Percentiles rank a stretch among this genome's conserved stretches.
phyloP scores from a whole-genome alignment of 2,797 vertebrate genomes.

The Sebastes ruberrimus region DNA sequence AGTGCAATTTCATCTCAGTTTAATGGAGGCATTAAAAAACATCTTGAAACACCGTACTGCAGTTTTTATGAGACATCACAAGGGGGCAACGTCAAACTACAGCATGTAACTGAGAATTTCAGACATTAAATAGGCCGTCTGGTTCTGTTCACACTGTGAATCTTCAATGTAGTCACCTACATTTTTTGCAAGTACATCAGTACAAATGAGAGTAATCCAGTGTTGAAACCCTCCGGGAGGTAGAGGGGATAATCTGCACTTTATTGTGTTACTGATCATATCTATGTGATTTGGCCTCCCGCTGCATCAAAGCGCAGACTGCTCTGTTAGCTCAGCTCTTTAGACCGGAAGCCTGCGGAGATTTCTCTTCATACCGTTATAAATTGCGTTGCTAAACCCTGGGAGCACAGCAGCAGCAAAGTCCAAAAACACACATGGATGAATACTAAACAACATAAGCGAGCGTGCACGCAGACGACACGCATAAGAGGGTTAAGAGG shows the following conservation, averaged over 20 bases:
- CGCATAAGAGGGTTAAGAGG: slow-evolving; percentile 4
- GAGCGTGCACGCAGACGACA: not conserved
- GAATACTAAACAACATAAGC: not conserved
- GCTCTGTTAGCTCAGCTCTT: slow-evolving; percentile 43
- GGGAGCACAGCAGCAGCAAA: slow-evolving; percentile 18
- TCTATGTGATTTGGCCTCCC: slow-evolving; percentile 63
- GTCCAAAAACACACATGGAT: slow-evolving; percentile 26
- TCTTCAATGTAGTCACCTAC: slow-evolving; percentile 8
- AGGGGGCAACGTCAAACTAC: slow-evolving; percentile 70
- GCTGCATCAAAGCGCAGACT: slow-evolving; percentile 45
- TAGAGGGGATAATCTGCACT: slow-evolving; percentile 14
- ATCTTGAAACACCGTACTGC: slow-evolving; percentile 38
- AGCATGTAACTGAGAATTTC: slow-evolving; percentile 22
- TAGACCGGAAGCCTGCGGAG: slow-evolving; percentile 47
- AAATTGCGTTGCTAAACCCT: slow-evolving; percentile 40
- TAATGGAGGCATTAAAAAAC: slow-evolving; percentile 14
- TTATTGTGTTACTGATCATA: slow-evolving; percentile 49
- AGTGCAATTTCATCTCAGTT: slow-evolving; percentile 5
- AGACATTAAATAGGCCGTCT: slow-evolving; percentile 22
- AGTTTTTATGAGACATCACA: slow-evolving; percentile 69
- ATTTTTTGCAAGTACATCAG: not conserved
- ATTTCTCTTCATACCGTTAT: slow-evolving; percentile 54
- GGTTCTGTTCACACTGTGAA: not conserved
- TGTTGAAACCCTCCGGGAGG: slow-evolving; percentile 8
- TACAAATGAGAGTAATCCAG: slow-evolving; percentile 18